A percentile compares a stretch with the other conserved stretches of the same genome.
phyloP scores from a whole-genome alignment of 2,888 invertebrate genomes.

The Acronicta psi region DNA sequence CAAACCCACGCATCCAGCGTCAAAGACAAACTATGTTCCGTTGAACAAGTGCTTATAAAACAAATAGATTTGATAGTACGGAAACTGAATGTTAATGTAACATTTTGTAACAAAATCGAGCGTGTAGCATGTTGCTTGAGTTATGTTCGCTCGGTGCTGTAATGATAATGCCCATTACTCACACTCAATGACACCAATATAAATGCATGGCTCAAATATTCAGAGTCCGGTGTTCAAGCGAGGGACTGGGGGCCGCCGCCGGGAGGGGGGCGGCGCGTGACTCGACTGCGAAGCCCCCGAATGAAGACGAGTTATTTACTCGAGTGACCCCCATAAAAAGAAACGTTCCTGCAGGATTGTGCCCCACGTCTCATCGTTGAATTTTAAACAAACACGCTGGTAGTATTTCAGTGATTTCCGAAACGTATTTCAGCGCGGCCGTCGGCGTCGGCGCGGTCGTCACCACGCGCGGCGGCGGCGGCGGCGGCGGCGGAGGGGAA shows the following conservation, averaged over 20 bases:
- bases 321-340: constrained; percentile 81
- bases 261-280: constrained; percentile 56
- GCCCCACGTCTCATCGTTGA: constrained; percentile 71
- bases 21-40: neutral
- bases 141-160: constrained; percentile 1
- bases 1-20: constrained; percentile 15
- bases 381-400: constrained; percentile 75
- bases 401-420: constrained; percentile 74
- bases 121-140: constrained; percentile 14
- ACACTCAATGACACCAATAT: constrained; percentile 37
- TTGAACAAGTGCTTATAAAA: neutral
- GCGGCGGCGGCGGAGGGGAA: constrained; percentile 45
- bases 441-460: constrained; percentile 45
- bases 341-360: constrained; percentile 75
- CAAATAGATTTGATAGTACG: neutral
- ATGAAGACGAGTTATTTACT: constrained; percentile 81
- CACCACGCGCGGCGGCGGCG: constrained; percentile 23
- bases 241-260: constrained; percentile 15
- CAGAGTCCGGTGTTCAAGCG: constrained; percentile 42
- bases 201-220: constrained; percentile 52
- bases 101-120: neutral
- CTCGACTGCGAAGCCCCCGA: constrained; percentile 58
- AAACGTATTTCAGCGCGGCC: constrained; percentile 40
- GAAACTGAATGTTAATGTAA: neutral
- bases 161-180: constrained; percentile 23